Evolutionary conservation across 2,888 invertebrate genomes (phyloP), one percentile per base, ranked within the genome.

Genomic region (Andrena trimmerana): DNA sequence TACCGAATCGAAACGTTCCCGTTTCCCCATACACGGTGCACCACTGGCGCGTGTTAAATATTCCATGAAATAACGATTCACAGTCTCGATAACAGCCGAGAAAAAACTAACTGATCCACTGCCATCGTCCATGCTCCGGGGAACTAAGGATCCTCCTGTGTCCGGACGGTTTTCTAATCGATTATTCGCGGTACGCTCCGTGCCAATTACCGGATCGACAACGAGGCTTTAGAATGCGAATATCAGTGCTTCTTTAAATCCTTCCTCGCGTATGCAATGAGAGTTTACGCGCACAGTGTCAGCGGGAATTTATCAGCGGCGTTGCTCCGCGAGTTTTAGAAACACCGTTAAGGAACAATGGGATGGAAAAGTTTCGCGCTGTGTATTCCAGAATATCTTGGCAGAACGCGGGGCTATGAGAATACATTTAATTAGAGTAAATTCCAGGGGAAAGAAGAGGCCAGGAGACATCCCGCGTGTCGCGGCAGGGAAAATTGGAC

Each of bases 371-470:
- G 27, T 50, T 69, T 13, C 60, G 52, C 42, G 42, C 42, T 10
- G 29, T 36, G 36, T 69, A 63, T 71, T 42, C 54, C 27, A 24
- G 31, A 20, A 66, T 83, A 77, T 54, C 74, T n/a, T 16, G 36
- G 3, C 36, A 48, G 67, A 54, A 81, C 52, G 50, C 78, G 81
- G 71, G 86, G 69, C 73, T 71, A 69, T 78, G 62, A 81, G 88
- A 84, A 81, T 84, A 84, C 78, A 84, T 86, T 88, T 88, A 86
- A 85, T 89, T 88, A 84, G 86, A 77, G 69, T 74, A 73, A 84
- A 87, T 87, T 86, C 83, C 80, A 54, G 73, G 77, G 69, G 81
- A 82, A 71, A 78, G 69, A 74, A 65, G 65, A 60, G 68, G 74
- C 70, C 67, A 29, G 31, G 60, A 36, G 62, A 67, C 73, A 8